Evolutionary conservation across 2,888 invertebrate genomes (phyloP).

Genomic region (Crepidodera aurea): DNA sequence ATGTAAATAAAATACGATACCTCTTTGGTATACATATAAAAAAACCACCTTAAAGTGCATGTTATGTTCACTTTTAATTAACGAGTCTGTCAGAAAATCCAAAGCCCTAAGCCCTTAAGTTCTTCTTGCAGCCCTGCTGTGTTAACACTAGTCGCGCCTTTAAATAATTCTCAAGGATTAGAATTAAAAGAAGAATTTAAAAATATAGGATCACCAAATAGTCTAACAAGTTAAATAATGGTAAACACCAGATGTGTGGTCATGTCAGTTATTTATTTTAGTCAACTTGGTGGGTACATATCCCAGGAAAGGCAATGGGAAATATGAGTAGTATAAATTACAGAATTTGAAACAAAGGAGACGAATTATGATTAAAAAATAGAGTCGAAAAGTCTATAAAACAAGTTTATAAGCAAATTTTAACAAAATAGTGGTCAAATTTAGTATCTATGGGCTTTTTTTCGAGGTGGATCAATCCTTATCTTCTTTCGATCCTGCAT

Average conservation of each 20-base stretch:
- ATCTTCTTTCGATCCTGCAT: too few species aligned
- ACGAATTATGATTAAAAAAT: too few species aligned
- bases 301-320: too few species aligned
- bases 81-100: slow-evolving; percentile 16
- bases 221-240: slow-evolving; percentile 3
- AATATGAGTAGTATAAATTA: too few species aligned
- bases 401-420: too few species aligned
- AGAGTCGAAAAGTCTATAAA: too few species aligned
- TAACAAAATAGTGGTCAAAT: too few species aligned
- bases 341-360: too few species aligned
- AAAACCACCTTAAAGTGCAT: slow-evolving; percentile 8
- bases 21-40: background rate
- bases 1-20: background rate
- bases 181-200: background rate
- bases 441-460: too few species aligned
- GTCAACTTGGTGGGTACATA: too few species aligned
- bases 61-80: slow-evolving; percentile 19
- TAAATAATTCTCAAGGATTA: slow-evolving; percentile 14
- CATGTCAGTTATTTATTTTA: background rate
- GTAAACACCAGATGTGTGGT: slow-evolving; percentile 1
- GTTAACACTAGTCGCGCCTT: slow-evolving; percentile 24
- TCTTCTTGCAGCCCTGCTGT: slow-evolving; percentile 18
- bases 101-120: slow-evolving; percentile 16
- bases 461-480: too few species aligned
- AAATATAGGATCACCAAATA: background rate